phyloP scores from a whole-genome alignment of 2,888 invertebrate species.

The Syrista parreyssii region DNA sequence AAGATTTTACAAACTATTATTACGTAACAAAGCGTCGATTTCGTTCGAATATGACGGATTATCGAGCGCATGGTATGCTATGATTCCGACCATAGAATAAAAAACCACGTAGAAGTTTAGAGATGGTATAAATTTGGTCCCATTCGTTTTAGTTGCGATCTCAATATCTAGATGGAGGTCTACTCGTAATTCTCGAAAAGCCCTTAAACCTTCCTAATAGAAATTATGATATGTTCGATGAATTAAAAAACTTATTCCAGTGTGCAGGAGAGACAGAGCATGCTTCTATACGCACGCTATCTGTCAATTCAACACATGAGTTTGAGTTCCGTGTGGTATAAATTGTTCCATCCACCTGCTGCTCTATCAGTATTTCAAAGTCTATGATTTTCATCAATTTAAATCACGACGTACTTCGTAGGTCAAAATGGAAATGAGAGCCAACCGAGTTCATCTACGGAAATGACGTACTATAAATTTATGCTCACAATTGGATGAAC shows the following conservation, averaged over 20 bases:
- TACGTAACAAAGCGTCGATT: slow-evolving; percentile 17
- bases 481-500: neutral
- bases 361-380: neutral
- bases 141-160: neutral
- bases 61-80: slow-evolving; percentile 8
- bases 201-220: neutral
- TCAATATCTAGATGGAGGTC: neutral
- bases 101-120: neutral
- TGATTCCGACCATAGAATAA: neutral
- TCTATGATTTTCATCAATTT: neutral
- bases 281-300: neutral
- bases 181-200: neutral
- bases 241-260: neutral
- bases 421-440: neutral
- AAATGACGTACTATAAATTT: neutral
- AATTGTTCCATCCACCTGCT: neutral
- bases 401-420: slow-evolving; percentile 2
- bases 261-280: neutral
- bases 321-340: neutral
- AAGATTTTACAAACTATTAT: slow-evolving; percentile 14
- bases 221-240: neutral
- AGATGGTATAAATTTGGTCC: neutral
- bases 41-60: slow-evolving; percentile 19
- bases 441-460: neutral
- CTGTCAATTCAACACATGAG: neutral